Base-by-base conservation (phyloP, 2,797 vertebrate species). In the Brachyrhaphis roseni region DNA sequence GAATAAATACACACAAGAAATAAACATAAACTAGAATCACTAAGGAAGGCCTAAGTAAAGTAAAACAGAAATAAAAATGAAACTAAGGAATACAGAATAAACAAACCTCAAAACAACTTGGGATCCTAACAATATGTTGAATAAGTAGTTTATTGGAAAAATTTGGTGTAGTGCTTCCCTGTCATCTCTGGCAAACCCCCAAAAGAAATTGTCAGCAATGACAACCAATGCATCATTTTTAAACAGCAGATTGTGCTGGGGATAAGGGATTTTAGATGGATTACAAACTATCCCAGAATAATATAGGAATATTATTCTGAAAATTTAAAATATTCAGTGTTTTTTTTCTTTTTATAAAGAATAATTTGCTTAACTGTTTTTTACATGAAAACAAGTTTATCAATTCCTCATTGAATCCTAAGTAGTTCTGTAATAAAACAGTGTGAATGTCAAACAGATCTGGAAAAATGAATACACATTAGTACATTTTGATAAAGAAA, bases 131-230 rank as follows among this genome's bases (percentile, higher is more conserved):
- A 51, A 51, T 51, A 51, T 51, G 20, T 23, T 51, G 76, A 80
- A 46, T 53, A 78, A 31, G 28, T 77, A 73, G 31, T 78, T 3
- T 26, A 39, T 66, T 55, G 81, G 41, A 71, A 57, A 59, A 75
- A 51, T 55, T 73, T 77, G 53, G 46, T 79, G 49, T 57, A 36
- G 55, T 64, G 36, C 45, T 18, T 10, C 8, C 20, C 72, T 57
- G 46, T 80, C 26, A 49, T 53, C 45, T 26, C 8, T 3, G n/a
- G 26, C 71, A 70, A 75, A 87, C 59, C 77, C 75, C 78, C 26
- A 12, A 84, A 81, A 78, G 79, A 82, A 78, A 76, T 31, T 70
- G 41, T 68, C 70, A 77, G 81, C 62, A 34, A 64, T 51, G 55
- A 66, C 46, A 74, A 51, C 66, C 28, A 78, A 78, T 64, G 2